Evolutionary conservation across 2,888 invertebrate species (phyloP).

Genomic region (Xestobium rufovillosum): DNA sequence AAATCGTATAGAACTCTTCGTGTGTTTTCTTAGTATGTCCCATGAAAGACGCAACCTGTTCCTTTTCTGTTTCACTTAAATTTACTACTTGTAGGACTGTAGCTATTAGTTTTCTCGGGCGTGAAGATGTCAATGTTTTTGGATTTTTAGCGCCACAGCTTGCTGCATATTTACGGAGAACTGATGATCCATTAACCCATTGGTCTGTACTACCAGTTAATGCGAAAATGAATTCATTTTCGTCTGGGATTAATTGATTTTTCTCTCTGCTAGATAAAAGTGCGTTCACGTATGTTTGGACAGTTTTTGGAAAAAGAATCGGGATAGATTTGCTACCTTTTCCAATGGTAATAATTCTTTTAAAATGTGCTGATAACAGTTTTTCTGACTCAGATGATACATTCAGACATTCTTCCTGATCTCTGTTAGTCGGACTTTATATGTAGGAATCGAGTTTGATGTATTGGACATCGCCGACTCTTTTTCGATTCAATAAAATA

Average conservation of each 20-base stretch:
- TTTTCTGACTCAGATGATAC: constrained; percentile 14
- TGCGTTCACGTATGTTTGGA: constrained; percentile 18
- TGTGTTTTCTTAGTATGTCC: constrained; percentile 23
- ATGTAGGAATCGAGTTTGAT: constrained; percentile 21
- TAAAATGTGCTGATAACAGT: constrained; percentile 16
- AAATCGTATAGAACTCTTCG: constrained; percentile 20
- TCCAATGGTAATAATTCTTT: constrained; percentile 20
- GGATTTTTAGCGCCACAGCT: constrained; percentile 22
- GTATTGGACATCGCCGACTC: constrained; percentile 27
- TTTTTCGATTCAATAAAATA: constrained; percentile 25
- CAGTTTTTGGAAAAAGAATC: constrained; percentile 19
- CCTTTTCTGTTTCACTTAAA: constrained; percentile 17
- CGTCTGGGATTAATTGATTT: constrained; percentile 18
- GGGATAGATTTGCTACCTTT: constrained; percentile 22
- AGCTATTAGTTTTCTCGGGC: constrained; percentile 26
- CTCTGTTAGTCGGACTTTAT: constrained; percentile 2
- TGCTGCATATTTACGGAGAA: constrained; percentile 22
- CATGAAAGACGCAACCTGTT: constrained; percentile 21
- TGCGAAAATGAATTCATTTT: constrained; percentile 25
- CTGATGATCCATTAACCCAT: constrained; percentile 24
- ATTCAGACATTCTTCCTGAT: constrained; percentile 15
- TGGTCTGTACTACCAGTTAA: constrained; percentile 19
- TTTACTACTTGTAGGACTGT: constrained; percentile 24
- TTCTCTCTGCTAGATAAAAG: constrained; percentile 13
- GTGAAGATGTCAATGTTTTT: constrained; percentile 20